phyloP scores from a whole-genome alignment of 1,140 invertebrate genomes.

The Atta colombica region DNA sequence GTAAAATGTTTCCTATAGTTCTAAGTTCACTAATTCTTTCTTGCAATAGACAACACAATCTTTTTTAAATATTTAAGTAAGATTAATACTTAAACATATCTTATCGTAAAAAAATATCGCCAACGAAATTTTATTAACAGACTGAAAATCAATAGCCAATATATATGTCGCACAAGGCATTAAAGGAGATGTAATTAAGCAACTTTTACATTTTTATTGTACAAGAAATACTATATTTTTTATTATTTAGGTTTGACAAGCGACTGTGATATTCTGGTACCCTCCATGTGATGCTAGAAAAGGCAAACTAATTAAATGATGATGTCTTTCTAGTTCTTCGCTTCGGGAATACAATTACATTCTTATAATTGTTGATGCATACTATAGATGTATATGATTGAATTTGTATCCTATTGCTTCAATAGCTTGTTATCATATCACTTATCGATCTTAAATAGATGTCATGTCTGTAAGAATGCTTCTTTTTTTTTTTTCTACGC shows the following conservation, averaged over 20 bases:
- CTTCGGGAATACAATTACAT: background rate
- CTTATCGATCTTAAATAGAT: constrained; percentile 35
- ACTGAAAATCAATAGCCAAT: background rate
- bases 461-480: background rate
- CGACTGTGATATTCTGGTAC: background rate
- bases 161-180: background rate
- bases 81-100: background rate
- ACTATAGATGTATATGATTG: background rate
- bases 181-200: background rate
- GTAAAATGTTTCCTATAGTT: background rate
- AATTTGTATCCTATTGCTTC: constrained; percentile 41
- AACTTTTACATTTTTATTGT: background rate
- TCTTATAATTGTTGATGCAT: constrained; percentile 7
- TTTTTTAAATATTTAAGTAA: background rate
- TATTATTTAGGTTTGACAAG: background rate
- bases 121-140: background rate
- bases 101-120: background rate
- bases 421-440: constrained; percentile 42
- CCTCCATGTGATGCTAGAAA: background rate
- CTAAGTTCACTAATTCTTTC: background rate
- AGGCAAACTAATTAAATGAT: background rate
- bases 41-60: background rate
- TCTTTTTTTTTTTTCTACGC: background rate
- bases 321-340: background rate
- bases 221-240: background rate